Evolutionary conservation across 2,113 vertebrate genomes (phyloP).

Genomic region (Chloropsis hardwickii): DNA sequence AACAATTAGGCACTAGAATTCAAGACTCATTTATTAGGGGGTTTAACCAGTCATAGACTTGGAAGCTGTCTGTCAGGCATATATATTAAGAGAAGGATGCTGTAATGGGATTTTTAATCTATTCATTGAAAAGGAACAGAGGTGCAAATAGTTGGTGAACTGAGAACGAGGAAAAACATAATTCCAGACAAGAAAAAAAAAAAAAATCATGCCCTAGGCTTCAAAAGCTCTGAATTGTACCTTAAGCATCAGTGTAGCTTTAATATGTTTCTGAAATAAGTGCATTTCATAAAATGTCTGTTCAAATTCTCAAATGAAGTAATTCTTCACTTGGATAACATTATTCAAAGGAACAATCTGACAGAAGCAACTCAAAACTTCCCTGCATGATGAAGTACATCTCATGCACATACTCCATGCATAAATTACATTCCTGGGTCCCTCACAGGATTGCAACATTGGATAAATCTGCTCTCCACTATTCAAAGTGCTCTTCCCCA

Average conservation of each 20-base stretch:
- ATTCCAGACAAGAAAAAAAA: background rate
- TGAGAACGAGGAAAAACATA: background rate
- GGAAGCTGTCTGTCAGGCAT: background rate
- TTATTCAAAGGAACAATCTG: background rate
- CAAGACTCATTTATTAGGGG: background rate
- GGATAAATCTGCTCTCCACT: background rate
- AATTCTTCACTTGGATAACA: background rate
- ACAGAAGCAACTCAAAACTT: background rate
- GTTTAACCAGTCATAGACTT: background rate
- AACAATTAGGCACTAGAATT: background rate
- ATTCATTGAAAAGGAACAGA: background rate
- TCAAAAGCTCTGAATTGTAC: background rate
- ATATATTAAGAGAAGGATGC: background rate
- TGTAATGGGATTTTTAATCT: background rate
- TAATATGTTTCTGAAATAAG: background rate
- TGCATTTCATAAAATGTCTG: background rate
- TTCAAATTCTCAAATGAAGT: background rate
- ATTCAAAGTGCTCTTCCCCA: background rate
- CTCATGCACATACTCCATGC: rapidly evolving
- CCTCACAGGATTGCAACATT: background rate
- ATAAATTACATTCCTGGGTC: background rate
- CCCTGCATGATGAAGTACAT: background rate
- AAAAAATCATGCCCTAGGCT: background rate
- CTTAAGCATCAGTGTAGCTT: background rate
- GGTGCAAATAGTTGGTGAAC: background rate